phyloP scores from a whole-genome alignment of 2,113 vertebrate species.

The pig (Sus scrofa) region DNA sequence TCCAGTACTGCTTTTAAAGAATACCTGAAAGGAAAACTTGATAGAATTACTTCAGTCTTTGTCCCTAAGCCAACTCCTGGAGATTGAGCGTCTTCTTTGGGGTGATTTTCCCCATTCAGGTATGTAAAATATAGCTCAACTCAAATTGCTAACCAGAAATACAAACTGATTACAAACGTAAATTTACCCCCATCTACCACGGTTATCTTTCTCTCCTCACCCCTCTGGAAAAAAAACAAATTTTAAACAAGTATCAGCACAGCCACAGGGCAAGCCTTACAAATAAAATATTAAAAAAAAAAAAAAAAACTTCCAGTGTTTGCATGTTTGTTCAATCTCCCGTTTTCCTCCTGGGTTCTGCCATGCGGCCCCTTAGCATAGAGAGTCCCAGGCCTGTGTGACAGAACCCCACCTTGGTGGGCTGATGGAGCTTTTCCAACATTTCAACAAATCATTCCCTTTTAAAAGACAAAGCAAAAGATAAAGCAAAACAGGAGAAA shows the following conservation, averaged over 20 bases:
- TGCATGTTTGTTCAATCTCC: background rate
- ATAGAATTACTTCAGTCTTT: background rate
- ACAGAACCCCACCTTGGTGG: background rate
- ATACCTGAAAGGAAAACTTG: constrained; percentile 4
- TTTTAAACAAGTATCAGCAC: background rate
- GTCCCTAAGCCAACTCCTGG: background rate
- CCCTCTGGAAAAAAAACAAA: background rate
- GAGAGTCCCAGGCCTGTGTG: background rate
- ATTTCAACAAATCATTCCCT: background rate
- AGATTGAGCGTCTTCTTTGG: background rate
- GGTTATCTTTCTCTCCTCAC: background rate
- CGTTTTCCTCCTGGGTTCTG: background rate
- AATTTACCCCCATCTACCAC: background rate
- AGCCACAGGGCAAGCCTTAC: background rate
- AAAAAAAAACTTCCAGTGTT: background rate
- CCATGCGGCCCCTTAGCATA: background rate
- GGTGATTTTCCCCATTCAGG: background rate
- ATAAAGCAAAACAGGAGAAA: background rate
- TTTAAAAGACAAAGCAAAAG: background rate
- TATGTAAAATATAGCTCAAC: background rate
- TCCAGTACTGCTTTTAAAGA: background rate
- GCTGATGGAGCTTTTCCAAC: background rate
- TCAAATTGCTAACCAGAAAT: constrained; percentile 5
- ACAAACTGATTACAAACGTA: background rate
- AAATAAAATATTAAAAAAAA: background rate